These are phyloP conservation scores for Syrmaticus mikado DNA, from an alignment of 2,113 vertebrate genomes.

Conservation along the genomic window DNA sequence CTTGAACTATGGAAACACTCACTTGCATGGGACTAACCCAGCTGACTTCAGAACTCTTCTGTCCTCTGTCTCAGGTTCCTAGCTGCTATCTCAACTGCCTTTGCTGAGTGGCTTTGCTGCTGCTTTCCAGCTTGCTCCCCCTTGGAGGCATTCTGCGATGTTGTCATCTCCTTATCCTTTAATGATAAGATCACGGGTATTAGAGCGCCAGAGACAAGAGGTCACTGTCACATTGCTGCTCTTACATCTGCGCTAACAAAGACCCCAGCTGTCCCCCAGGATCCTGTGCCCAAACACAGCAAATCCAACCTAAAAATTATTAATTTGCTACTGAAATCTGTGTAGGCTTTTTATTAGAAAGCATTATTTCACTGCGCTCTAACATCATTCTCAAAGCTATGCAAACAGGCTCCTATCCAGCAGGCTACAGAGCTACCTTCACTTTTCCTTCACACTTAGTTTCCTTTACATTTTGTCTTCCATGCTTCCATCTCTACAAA, in stretches of 20 bases:
- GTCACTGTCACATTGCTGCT: background rate
- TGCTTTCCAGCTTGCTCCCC: background rate
- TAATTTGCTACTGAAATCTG: background rate
- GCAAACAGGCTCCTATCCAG: too few relatives aligned
- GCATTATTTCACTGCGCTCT: background rate
- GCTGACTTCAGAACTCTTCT: too few relatives aligned
- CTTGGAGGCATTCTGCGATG: fast-evolving
- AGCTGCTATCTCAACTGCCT: background rate
- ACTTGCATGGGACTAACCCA: background rate
- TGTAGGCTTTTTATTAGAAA: background rate
- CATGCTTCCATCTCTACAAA: fast-evolving
- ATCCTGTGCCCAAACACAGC: too few relatives aligned
- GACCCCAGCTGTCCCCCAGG: background rate
- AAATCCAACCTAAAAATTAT: background rate
- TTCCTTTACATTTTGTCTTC: fast-evolving
- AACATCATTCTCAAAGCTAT: background rate
- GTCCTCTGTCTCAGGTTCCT: background rate
- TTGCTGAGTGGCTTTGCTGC: fast-evolving
- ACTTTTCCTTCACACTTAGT: too few relatives aligned
- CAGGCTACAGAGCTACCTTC: too few relatives aligned
- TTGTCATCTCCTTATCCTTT: background rate
- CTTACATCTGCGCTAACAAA: background rate
- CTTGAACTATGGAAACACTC: background rate
- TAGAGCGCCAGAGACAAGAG: background rate
- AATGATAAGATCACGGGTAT: background rate